Percentiles rank a stretch among this genome's conserved stretches.
Conservation (phyloP, 2,888 invertebrate species). For the Biston betularia region DNA sequence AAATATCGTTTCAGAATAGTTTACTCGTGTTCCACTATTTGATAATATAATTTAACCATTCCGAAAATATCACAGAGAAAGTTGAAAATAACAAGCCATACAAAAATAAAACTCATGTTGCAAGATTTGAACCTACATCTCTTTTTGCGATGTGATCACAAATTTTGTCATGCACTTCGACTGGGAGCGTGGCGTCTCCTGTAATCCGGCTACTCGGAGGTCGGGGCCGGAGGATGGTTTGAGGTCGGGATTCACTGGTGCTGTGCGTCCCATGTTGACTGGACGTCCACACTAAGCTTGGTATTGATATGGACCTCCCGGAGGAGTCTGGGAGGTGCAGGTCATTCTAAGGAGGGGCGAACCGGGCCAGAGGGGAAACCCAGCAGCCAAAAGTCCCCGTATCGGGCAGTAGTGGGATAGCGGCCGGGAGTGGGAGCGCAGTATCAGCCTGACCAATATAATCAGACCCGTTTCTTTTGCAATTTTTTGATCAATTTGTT, state of each 20-base stretch:
- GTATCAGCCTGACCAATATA: slow-evolving; percentile 24
- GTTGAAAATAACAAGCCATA: neutral
- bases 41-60: too few species aligned
- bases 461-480: slow-evolving; percentile 28
- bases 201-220: slow-evolving; percentile 99
- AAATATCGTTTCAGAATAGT: neutral
- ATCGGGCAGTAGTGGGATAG: slow-evolving; percentile 99
- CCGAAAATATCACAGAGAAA: neutral
- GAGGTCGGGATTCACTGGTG: slow-evolving; percentile 87
- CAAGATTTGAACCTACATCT: slow-evolving; percentile 50
- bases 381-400: slow-evolving; percentile 99
- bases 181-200: slow-evolving; percentile 99
- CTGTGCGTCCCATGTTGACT: slow-evolving; percentile 89
- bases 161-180: slow-evolving; percentile 61
- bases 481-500: neutral
- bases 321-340: slow-evolving; percentile 91
- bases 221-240: slow-evolving; percentile 96
- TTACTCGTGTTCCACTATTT: neutral
- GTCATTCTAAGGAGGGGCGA: slow-evolving; percentile 99
- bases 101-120: slow-evolving; percentile 37
- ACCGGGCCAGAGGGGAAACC: slow-evolving; percentile 99
- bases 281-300: slow-evolving; percentile 98
- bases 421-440: slow-evolving; percentile 70
- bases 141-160: slow-evolving; percentile 21
- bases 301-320: slow-evolving; percentile 97